Evolutionary conservation across 2,797 vertebrate species (phyloP), one percentile per base, ranked within the genome.

Genomic region (Chelon auratus): DNA sequence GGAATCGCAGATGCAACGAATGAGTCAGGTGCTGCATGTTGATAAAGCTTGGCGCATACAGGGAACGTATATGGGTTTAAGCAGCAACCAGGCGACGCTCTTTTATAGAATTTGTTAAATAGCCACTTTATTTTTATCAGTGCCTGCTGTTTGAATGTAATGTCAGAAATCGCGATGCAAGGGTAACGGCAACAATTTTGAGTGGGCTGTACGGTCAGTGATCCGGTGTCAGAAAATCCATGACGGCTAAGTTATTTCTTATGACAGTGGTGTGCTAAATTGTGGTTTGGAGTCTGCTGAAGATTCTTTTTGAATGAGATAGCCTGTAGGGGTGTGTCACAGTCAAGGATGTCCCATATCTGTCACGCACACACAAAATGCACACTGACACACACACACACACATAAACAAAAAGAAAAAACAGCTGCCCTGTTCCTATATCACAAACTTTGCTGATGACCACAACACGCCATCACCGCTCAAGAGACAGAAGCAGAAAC

Each of bases 311-410:
- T 91, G 75, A 90, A 81, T 64, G 71, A 37, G n/a, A 81, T 80
- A 53, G 90, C 90, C 91, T 88, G 75, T 80, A 88, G 90, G 85
- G 88, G 72, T 69, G 89, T 89, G 90, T 90, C 87, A 85, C 83
- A 85, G 83, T 89, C 85, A 88, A 82, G 86, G 80, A 84, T 91
- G 92, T 93, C 91, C 91, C 91, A 93, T 81, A 93, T 94, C 91
- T 94, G 93, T 93, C 93, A 91, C 78, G 80, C 72, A 82, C 78
- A 89, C 78, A 89, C 65, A 85, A 87, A 84, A 87, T 36, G 43
- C 77, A 88, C 71, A 63, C 70, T 70, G 80, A 89, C 52, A 37
- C 64, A 72, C 61, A 72, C 50, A 64, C 45, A 63, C 47, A 37
- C 42, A 39, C 40, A 55, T 55, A 78, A 72, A 82, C 63, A 59